Evolutionary conservation across 2,888 invertebrate genomes (phyloP), one percentile per base, ranked within the genome.

Genomic region (Leptinotarsa juncta): DNA sequence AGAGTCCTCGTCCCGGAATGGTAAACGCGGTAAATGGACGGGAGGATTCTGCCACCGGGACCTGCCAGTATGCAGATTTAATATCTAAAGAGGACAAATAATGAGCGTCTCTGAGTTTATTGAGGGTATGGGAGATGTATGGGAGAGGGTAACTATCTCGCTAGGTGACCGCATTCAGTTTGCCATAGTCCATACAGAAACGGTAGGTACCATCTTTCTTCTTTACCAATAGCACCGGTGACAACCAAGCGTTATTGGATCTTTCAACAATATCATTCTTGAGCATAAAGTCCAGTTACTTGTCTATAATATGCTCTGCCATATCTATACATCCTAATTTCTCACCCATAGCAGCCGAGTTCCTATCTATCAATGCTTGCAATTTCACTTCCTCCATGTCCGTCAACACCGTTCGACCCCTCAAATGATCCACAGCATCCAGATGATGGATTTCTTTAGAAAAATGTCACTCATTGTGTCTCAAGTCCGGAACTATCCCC

Each of bases 331-430:
- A 66, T 3, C 16, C 48, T 2, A 66, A n/a, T 66, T 66, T 20
- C 3, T 20, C 48, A 14, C 72, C 66, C 67, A 72, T 67, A 3
- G 60, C 16, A 3, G 4, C n/a, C 10, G 53, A n/a, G 26, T 65
- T 65, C 15, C 68, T 60, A 23, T 69, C 55, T 23, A 69, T 26
- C 3, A 73, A 50, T 2, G 23, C 50, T 20, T 70, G 16, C 50
- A 70, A 50, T 26, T 70, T 42, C 0, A 16, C 16, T 15, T 66
- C 62, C 60, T 72, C 48, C 18, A 67, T 26, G 4, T 12, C 16
- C 3, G 72, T 72, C 14, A 72, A 16, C 15, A 50, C 49, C 4
- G 60, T 62, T 20, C 68, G 57, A 49, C 67, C 18, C n/a, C 60
- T n/a, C 1, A 73, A 7, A 70, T 69, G 66, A 26, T 49, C 23